These are phyloP conservation scores for Stichodactyla mertensii DNA, from an alignment of 64 coral and sea anemone species.

Conservation along the genomic window DNA sequence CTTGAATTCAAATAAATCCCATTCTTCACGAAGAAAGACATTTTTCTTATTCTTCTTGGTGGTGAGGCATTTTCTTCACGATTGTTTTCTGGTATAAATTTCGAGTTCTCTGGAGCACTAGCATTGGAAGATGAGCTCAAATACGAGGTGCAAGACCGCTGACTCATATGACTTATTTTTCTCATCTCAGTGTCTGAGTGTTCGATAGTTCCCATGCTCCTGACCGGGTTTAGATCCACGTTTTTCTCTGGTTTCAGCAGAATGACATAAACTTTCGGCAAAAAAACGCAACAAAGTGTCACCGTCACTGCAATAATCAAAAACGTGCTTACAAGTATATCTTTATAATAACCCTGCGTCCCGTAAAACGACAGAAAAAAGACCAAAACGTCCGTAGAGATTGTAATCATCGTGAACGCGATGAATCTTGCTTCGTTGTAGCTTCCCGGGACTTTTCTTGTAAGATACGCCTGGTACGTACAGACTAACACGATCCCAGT, in stretches of 20 bases:
- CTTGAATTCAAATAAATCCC: background rate
- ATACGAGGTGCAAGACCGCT: conserved; percentile 38
- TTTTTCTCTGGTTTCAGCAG: conserved; percentile 82
- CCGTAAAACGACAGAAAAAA: conserved; percentile 78
- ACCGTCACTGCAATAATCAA: conserved; percentile 55
- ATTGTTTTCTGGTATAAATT: background rate
- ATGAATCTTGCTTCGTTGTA: conserved; percentile 92
- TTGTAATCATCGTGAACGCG: conserved; percentile 92
- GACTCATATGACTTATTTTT: conserved; percentile 33
- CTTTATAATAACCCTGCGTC: conserved; percentile 64
- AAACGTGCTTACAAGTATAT: conserved; percentile 63
- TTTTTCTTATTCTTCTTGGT: background rate
- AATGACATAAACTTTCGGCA: conserved; percentile 88
- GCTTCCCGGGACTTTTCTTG: conserved; percentile 84
- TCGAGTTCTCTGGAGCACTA: background rate
- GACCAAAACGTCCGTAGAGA: conserved; percentile 67
- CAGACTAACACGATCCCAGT: conserved; percentile 69
- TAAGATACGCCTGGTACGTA: conserved; percentile 83
- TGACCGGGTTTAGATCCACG: conserved; percentile 31
- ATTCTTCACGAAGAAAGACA: background rate
- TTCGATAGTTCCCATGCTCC: conserved; percentile 46
- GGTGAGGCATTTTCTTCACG: background rate
- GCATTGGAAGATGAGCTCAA: conserved; percentile 30
- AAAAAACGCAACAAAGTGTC: conserved; percentile 69
- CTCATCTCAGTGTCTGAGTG: background rate